Base-by-base conservation (phyloP, 2,888 invertebrate species). In the Cheilosia scutellata region DNA sequence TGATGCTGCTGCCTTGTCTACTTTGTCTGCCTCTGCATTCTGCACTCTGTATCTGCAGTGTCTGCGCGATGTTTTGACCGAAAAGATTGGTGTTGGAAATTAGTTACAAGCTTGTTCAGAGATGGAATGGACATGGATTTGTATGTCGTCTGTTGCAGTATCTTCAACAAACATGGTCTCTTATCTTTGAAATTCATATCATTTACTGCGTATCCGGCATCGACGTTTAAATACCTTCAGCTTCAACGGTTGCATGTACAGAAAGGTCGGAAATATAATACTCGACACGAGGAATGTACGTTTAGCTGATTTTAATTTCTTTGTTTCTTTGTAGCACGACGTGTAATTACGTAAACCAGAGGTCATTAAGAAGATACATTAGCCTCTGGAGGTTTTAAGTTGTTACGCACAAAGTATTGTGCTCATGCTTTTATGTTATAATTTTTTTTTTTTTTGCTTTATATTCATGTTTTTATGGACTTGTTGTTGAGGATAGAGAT, bases 281-380 rank as follows among this genome's bases (percentile, higher is more conserved):
- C 40, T 42, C 53, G 44, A 53, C 44, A 40, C 40, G 11, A 2
- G 9, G 40, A 13, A 11, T 47, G 16, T 5, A 4, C 16, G 44
- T 47, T 47, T 47, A 7, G 44, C 16, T 47, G 11, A 11, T 11
- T 47, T 47, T 47, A 2, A 6, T 57, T 57, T 57, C 16, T n/a
- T n/a, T 6, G 9, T 42, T 42, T 66, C 20, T 51, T 77, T 70
- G 51, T 44, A 7, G 40, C 77, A 70, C 63, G 65, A 49, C 47
- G 65, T 65, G 37, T 78, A 78, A 78, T 78, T 78, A 78, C 78
- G 29, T 63, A 44, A 62, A 63, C 55, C 33, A 77, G 70, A 63
- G 78, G 78, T 78, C 78, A 78, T 78, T 78, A 83, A 74, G 79
- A 79, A 78, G 78, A 78, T 60, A 78, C 78, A 83, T 83, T 78